phyloP scores from a whole-genome alignment of 2,888 invertebrate species.

The Galeopsomyia nigrocyanea region DNA sequence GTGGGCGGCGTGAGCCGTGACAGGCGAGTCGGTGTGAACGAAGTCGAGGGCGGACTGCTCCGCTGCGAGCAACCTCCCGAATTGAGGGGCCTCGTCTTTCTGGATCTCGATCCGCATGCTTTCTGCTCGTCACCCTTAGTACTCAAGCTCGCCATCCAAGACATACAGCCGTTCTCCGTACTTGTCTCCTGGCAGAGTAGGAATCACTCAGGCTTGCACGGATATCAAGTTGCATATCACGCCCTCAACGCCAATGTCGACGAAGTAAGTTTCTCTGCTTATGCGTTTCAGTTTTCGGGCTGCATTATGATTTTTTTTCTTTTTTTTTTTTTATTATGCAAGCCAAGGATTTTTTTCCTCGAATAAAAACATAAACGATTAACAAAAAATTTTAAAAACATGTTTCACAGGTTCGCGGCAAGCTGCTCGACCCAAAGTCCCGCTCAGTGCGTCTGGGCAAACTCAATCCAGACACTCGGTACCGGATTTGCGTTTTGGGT shows the following conservation, averaged over 20 bases:
- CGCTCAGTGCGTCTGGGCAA: constrained; percentile 82
- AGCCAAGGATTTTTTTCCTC: too few relatives aligned
- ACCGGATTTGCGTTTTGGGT: constrained; percentile 89
- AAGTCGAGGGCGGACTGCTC: constrained; percentile 68
- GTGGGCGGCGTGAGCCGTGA: constrained; percentile 74
- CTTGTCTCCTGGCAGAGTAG: constrained; percentile 92
- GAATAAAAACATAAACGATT: neutral
- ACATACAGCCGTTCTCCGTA: constrained; percentile 89
- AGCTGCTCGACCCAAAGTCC: constrained; percentile 80
- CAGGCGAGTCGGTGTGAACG: constrained; percentile 57
- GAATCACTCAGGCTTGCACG: constrained; percentile 87
- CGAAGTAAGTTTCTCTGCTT: constrained; percentile 68
- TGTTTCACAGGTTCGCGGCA: constrained; percentile 78
- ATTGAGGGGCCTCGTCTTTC: constrained; percentile 80
- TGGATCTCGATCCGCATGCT: constrained; percentile 83
- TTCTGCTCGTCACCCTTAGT: constrained; percentile 89
- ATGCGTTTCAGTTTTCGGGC: too few relatives aligned
- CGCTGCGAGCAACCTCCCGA: constrained; percentile 88
- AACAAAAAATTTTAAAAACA: constrained; percentile 15
- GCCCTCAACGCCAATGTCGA: constrained; percentile 74
- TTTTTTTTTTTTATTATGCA: too few relatives aligned
- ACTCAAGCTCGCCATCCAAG: constrained; percentile 88
- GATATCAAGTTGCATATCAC: constrained; percentile 90
- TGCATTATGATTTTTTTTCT: too few relatives aligned
- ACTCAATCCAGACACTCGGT: constrained; percentile 84